phyloP scores from a whole-genome alignment of 2,888 invertebrate genomes.

The Drosophila emarginata region DNA sequence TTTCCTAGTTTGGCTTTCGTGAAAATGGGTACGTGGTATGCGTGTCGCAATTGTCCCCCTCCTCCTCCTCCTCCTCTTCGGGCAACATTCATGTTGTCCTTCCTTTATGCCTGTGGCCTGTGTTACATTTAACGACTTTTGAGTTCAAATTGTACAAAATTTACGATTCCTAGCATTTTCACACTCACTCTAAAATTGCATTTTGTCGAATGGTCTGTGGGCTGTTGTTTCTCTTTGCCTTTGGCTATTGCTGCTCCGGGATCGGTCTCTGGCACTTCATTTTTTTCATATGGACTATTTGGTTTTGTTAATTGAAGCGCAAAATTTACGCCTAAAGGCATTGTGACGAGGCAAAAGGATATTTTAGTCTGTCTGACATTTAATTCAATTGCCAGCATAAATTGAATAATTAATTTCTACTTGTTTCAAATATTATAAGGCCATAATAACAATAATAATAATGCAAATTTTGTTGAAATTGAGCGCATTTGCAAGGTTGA shows the following conservation, averaged over 20 bases:
- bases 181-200: conserved; percentile 54
- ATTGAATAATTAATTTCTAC: conserved; percentile 38
- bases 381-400: conserved; percentile 75
- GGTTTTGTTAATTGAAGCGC: conserved; percentile 73
- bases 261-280: conserved; percentile 3
- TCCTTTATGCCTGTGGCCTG: conserved; percentile 42
- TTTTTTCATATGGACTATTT: conserved; percentile 36
- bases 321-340: conserved; percentile 41
- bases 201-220: conserved; percentile 11
- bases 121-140: conserved; percentile 74
- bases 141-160: conserved; percentile 74
- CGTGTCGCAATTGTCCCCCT: conserved; percentile 5
- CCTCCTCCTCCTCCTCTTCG: background rate
- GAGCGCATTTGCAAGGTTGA: conserved; percentile 2
- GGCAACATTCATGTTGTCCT: background rate
- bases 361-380: conserved; percentile 57
- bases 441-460: conserved; percentile 17
- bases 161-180: conserved; percentile 66
- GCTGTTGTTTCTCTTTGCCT: conserved; percentile 1
- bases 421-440: conserved; percentile 8
- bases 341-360: conserved; percentile 5
- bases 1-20: conserved; percentile 52
- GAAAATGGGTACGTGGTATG: conserved; percentile 18
- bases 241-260: background rate
- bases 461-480: conserved; percentile 13